Base-by-base conservation (phyloP, 53 echinoderm and acorn worm species). In the Astropecten irregularis region DNA sequence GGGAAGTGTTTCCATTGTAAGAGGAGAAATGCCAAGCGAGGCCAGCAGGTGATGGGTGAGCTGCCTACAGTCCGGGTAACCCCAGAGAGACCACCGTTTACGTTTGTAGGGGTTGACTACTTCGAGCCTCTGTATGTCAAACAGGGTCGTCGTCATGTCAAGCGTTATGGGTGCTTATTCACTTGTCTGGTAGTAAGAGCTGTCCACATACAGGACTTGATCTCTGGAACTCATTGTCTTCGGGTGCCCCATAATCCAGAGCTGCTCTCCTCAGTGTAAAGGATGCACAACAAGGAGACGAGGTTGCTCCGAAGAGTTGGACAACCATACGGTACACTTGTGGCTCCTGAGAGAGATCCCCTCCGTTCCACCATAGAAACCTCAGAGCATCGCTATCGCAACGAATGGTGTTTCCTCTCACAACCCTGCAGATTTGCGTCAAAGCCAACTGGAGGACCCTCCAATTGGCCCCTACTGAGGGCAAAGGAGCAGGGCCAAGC, bases 91-190 rank as follows among this genome's bases (percentile, higher is more conserved):
- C 81, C 92, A 48, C 85, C 88, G 0, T 92, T 92, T 37, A 81
- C 92, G 0, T 53, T 27, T 40, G 67, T 57, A 3, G 88, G 88
- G 10, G 68, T 88, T 14, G 92, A 92, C 58, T 71, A 58, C 15
- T 92, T 88, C 25, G 88, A 88, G 23, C 92, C 88, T 19, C 44
- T 92, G 14, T 47, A 69, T 0, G 85, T 85, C 8, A 92, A 92
- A 25, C 68, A 62, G 84, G 88, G 85, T 3, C 81, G 92, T 15
- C 62, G 77, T 25, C 48, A 65, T 5, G 79, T 84, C 1, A 91
- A 91, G 67, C 28, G 38, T 1, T 91, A 74, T 47, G 87, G 87
- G 4, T 91, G 91, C 46, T 23, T 91, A 14, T 91, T 91, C 16
- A 87, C 91, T n/a, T 91, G 92, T 20, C 6, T 84, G 16, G 47